Conservation (phyloP, 2,888 invertebrate genomes). For the Agriopis aurantiaria region DNA sequence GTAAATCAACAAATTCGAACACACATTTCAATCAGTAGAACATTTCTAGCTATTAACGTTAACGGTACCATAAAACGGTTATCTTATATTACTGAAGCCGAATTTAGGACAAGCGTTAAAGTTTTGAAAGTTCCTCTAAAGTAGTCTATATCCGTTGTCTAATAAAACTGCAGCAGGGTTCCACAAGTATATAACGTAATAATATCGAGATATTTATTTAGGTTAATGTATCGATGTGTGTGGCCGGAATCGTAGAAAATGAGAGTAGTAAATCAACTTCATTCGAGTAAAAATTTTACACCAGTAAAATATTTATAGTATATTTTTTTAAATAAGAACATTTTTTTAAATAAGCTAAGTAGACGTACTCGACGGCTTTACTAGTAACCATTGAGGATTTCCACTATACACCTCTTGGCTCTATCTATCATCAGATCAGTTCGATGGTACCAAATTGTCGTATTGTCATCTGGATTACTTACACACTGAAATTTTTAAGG, state of each 20-base stretch:
- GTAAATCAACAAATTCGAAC: not conserved
- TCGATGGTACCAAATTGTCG: too few species aligned
- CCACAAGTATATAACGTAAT: constrained; percentile 29
- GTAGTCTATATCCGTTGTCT: constrained; percentile 42
- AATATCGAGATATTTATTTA: constrained; percentile 54
- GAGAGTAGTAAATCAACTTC: constrained; percentile 11
- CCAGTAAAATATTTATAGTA: too few species aligned
- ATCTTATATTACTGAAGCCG: constrained; percentile 32
- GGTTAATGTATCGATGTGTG: constrained; percentile 62
- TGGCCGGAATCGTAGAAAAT: constrained; percentile 4
- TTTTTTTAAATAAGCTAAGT: too few species aligned
- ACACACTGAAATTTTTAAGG: too few species aligned
- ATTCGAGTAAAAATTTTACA: not conserved
- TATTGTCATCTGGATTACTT: too few species aligned
- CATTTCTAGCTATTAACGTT: constrained; percentile 21
- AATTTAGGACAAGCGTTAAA: constrained; percentile 39
- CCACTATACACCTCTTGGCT: too few species aligned
- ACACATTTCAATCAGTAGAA: constrained; percentile 1
- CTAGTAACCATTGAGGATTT: too few species aligned
- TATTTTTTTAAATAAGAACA: too few species aligned
- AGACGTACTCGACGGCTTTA: too few species aligned
- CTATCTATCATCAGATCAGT: too few species aligned
- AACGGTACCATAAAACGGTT: constrained; percentile 35
- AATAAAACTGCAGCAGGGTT: constrained; percentile 41
- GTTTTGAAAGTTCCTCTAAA: constrained; percentile 41